Evolutionary conservation across 2,888 invertebrate species (phyloP).

Genomic region (Dolichopus griseipennis): DNA sequence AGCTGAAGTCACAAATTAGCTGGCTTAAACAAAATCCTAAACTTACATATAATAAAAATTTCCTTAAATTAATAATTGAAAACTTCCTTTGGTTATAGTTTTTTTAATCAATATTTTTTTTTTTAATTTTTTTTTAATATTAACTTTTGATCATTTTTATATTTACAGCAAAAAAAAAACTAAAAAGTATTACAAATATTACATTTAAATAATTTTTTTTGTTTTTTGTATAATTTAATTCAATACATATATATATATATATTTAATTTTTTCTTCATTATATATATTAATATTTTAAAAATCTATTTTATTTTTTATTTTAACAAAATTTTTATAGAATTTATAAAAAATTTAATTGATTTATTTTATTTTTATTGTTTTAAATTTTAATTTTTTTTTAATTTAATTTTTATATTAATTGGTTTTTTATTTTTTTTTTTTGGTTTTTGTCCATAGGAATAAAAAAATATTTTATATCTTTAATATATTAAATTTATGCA

Average conservation of each 20-base stretch:
- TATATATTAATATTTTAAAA: conserved; percentile 7
- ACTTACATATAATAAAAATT: no score
- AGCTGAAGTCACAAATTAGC: no score
- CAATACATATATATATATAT: conserved; percentile 9
- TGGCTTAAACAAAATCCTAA: no score
- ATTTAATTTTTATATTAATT: neutral
- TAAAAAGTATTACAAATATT: neutral
- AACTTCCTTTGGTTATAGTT: neutral
- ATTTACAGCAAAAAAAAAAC: conserved; percentile 2
- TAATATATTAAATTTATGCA: no score
- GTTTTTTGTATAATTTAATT: neutral
- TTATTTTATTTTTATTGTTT: neutral
- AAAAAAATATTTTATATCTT: no score
- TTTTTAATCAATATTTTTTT: neutral
- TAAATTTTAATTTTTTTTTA: neutral
- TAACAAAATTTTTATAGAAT: neutral
- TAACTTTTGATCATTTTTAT: neutral
- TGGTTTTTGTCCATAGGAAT: no score
- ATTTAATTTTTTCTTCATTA: no score
- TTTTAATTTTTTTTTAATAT: neutral
- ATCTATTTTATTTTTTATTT: neutral
- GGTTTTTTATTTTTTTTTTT: no score
- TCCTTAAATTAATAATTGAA: neutral
- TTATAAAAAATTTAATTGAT: conserved; percentile 4
- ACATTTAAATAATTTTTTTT: neutral